Evolutionary conservation across 1,140 invertebrate genomes (phyloP), one percentile per base, ranked within the genome.

Genomic region (Atta colombica): DNA sequence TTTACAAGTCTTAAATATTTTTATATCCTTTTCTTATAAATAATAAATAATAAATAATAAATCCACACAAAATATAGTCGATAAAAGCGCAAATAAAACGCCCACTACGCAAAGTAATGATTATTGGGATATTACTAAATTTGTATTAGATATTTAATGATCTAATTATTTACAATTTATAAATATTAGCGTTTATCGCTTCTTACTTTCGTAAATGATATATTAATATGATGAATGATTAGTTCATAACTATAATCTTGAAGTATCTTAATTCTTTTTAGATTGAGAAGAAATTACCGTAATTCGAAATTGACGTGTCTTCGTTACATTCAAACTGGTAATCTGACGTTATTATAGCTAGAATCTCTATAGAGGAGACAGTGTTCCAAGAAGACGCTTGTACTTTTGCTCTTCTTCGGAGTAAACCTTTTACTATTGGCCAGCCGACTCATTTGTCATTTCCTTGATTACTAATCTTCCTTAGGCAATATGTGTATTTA

Each of bases 281-380:
- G 21, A 58, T 45, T 72, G 39, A 58, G 39, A 61, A 81, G 60
- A 81, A 89, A 89, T 89, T 77, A 77, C 71, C 58, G 31, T 77
- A 81, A 86, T 89, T 28, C 63, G 6, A 65, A 28, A 49, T 49
- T n/a, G 53, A 4, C 12, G 25, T 12, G 39, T 53, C 61, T 77
- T 58, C 35, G 61, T 25, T 14, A 21, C 21, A 25, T 66, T 63
- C 63, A 21, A 81, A 68, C 53, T 6, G 55, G 28, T 28, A 81
- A 81, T 72, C 51, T 49, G 3, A 80, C 72, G 49, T 68, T 58
- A 74, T 31, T 82, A 60, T 14, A 72, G 55, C 8, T 81, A 28
- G 18, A 21, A 10, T 18, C 68, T 49, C 35, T 39, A 60, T 25
- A 16, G 21, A 21, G 25, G 14, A 60, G 68, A 60, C 65, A 28